phyloP scores from a whole-genome alignment of 2,113 vertebrate species.

The Rhineura floridana region DNA sequence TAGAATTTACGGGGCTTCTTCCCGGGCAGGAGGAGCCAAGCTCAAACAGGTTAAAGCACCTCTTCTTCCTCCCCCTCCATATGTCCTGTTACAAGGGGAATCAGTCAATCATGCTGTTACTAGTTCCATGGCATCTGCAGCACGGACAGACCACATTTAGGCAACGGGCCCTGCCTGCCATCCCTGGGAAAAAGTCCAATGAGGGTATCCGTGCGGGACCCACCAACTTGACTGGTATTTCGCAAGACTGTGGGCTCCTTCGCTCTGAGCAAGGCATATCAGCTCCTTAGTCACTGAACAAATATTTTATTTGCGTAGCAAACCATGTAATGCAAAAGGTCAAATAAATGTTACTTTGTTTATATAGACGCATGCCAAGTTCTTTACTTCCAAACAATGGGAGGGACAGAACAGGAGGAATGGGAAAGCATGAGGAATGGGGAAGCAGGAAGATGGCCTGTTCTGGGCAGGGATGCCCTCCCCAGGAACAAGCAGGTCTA shows the following conservation, averaged over 20 bases:
- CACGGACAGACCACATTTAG: background rate
- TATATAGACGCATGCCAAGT: background rate
- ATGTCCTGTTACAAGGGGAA: background rate
- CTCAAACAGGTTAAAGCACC: background rate
- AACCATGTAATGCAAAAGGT: slow-evolving; percentile 10
- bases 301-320: slow-evolving; percentile 6
- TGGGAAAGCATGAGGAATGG: background rate
- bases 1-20: too few species aligned
- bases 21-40: background rate
- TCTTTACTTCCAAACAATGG: background rate
- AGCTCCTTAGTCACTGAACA: background rate
- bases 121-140: background rate
- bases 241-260: too few species aligned
- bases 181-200: too few species aligned
- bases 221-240: background rate
- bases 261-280: background rate
- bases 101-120: background rate
- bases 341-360: slow-evolving; percentile 30
- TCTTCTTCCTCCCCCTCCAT: background rate
- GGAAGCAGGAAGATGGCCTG: background rate
- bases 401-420: background rate
- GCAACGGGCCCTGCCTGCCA: background rate
- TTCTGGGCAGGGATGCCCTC: background rate
- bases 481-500: too few species aligned
- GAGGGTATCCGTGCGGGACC: background rate